phyloP scores from a whole-genome alignment of 2,888 invertebrate species.

The Deroplatys truncata region DNA sequence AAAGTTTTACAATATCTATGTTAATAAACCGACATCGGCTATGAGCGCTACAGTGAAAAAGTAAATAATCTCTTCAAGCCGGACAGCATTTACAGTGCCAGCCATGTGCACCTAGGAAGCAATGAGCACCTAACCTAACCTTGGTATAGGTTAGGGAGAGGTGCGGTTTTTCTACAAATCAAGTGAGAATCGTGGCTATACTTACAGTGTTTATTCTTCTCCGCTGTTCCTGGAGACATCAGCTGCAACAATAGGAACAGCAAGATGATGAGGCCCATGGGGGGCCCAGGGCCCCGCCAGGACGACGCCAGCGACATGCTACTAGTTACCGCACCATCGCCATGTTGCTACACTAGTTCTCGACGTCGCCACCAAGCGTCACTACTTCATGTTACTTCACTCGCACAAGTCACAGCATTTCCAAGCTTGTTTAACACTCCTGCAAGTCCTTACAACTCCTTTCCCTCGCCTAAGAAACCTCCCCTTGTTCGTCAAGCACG shows the following conservation, averaged over 20 bases:
- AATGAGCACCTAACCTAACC: not conserved
- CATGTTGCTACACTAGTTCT: not conserved
- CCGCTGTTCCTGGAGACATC: not conserved
- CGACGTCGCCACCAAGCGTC: not conserved
- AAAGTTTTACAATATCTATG: too few relatives aligned
- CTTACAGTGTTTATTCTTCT: slow-evolving; percentile 27
- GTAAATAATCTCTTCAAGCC: too few relatives aligned
- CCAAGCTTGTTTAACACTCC: not conserved
- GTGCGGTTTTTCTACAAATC: not conserved
- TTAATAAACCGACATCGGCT: too few relatives aligned
- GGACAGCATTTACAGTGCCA: too few relatives aligned
- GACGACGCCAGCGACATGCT: slow-evolving; percentile 23
- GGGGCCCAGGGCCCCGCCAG: slow-evolving; percentile 27
- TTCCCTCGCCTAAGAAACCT: not conserved
- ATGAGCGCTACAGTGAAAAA: too few relatives aligned
- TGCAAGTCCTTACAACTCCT: not conserved
- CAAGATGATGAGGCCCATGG: not conserved
- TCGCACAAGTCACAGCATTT: not conserved
- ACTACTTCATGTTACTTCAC: not conserved
- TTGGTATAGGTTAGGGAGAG: not conserved
- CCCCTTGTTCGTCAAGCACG: not conserved
- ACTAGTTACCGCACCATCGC: not conserved
- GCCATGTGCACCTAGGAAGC: not conserved
- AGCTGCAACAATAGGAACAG: slow-evolving; percentile 14
- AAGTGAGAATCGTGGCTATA: not conserved